phyloP scores from a whole-genome alignment of 2,797 vertebrate species.

The Prionace glauca region DNA sequence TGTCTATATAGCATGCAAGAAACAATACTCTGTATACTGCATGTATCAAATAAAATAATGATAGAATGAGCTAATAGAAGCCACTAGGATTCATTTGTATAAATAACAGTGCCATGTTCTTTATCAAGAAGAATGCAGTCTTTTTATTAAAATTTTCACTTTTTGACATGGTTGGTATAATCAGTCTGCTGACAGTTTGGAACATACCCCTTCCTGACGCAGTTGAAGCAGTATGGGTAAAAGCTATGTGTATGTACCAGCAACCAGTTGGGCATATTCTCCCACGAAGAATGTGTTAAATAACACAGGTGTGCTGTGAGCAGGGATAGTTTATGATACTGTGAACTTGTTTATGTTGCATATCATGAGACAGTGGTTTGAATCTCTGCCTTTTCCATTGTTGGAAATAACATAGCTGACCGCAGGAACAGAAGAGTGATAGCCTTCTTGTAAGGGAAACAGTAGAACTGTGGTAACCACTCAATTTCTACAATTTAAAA shows the following conservation, averaged over 20 bases:
- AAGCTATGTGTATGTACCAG: not conserved
- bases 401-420: not conserved
- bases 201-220: not conserved
- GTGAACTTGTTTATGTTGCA: not conserved
- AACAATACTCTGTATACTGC: too few species aligned
- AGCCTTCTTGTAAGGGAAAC: not conserved
- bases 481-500: not conserved
- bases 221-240: not conserved
- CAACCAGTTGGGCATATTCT: not conserved
- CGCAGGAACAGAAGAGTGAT: not conserved
- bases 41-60: too few species aligned
- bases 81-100: not conserved
- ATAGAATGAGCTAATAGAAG: not conserved
- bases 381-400: not conserved
- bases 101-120: not conserved
- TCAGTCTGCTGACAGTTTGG: not conserved
- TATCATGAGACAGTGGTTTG: not conserved
- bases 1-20: too few species aligned
- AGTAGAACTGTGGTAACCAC: not conserved
- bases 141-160: not conserved
- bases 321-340: not conserved
- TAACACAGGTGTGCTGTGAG: not conserved
- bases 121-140: not conserved
- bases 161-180: not conserved
- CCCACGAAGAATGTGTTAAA: not conserved